A percentile compares a stretch with the other conserved stretches of the same genome.
phyloP scores from a whole-genome alignment of 1,140 invertebrate species.

The Bombus superbus region DNA sequence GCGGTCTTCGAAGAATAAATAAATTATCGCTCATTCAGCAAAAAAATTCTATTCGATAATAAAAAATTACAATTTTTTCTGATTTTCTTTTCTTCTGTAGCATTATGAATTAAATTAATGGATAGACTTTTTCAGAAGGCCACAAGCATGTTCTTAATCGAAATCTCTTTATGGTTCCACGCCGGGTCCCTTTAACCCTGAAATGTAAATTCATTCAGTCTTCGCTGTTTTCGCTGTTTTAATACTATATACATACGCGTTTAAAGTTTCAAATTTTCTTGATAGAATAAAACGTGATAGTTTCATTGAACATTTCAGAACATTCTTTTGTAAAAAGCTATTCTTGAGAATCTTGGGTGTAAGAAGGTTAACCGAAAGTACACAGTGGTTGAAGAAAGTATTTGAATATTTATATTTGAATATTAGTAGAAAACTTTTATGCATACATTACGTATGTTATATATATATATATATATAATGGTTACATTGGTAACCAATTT shows the following conservation, averaged over 20 bases:
- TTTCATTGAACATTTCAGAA: background rate
- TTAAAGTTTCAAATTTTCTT: background rate
- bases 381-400: background rate
- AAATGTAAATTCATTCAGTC: background rate
- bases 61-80: background rate
- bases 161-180: background rate
- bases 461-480: too few species aligned
- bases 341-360: background rate
- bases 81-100: background rate
- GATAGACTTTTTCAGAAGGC: background rate
- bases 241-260: background rate
- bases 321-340: background rate
- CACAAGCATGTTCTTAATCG: background rate
- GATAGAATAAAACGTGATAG: too few species aligned
- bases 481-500: too few species aligned
- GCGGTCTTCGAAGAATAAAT: background rate
- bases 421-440: too few species aligned
- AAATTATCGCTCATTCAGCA: background rate
- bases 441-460: too few species aligned
- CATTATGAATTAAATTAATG: background rate
- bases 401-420: background rate
- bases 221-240: background rate
- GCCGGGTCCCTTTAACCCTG: slow-evolving; percentile 14
- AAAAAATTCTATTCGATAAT: background rate
- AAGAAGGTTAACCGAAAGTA: background rate